Evolutionary conservation across 1,140 invertebrate species (phyloP), one percentile per base, ranked within the genome.

Genomic region (Heliconius melpomene): DNA sequence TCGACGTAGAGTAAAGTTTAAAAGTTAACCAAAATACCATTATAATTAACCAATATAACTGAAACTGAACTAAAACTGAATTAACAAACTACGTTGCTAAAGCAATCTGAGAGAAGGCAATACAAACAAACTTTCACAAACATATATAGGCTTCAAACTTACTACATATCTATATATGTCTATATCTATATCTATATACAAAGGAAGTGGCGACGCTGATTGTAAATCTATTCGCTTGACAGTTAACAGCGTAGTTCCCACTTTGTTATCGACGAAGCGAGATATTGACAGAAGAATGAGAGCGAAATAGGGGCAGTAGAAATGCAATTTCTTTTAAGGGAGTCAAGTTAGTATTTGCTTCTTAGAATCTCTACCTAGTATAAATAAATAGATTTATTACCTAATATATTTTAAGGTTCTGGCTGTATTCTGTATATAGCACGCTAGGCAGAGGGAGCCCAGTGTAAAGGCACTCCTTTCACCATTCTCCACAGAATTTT

Each of bases 211-310:
- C 60, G 23, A 23, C 26, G 29, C 60, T 66, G 60, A 66, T 66
- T 66, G 60, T 66, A 66, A 66, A 66, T 66, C 60, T 66, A 16
- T 26, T 66, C 60, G 60, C 11, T 26, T 26, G 60, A 66, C 60
- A 66, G 60, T 66, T 66, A 66, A 66, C 60, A 66, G 23, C 60
- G 60, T 1, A 29, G 60, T 66, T 66, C 60, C 60, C 60, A 66
- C 60, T 66, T 66, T 66, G 60, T 66, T 66, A 66, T 66, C 60
- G 60, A 66, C 60, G 60, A 26, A 26, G 60, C 23, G 60, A 16
- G 60, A 66, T 66, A 66, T 66, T 66, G 60, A 66, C 60, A 26
- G 60, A 29, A 66, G 60, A 66, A 66, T 23, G 23, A 29, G 60
- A 66, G 11, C 23, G 60, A 66, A 66, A 66, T 29, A 11, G 13